Base-by-base conservation (phyloP, 1,140 invertebrate genomes). In the Drosophila azteca region DNA sequence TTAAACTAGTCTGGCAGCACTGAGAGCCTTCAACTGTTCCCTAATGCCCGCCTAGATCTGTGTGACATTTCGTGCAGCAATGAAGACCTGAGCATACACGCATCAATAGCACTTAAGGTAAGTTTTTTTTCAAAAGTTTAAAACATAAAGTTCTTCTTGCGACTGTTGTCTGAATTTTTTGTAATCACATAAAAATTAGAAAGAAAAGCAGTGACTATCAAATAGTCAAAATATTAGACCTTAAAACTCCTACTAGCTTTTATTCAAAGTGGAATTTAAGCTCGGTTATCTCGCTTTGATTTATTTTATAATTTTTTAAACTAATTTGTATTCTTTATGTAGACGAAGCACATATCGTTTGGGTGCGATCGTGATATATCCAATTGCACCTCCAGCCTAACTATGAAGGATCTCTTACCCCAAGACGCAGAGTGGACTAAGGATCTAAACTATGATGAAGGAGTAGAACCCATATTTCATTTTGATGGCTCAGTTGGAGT, bases 401-500 rank as follows among this genome's bases (percentile, higher is more conserved):
- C 51, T 9, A 50, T 92, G 5, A 94, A 97, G 9, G 97, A 99
- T 90, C 93, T 99, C 6, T 93, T 99, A n/a, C 97, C 97, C 0
- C 94, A 95, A 0, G 95, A 94, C 5, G 94, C 95, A 11, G 95
- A 97, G 79, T 98, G 97, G 97, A 98, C 97, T 0, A 95, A 96
- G 55, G 94, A 95, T 3, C 92, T 99, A 22, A 97, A 96, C 59
- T 95, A 96, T 9, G 98, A 99, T 88, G 97, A 98, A 87, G 97
- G 97, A 1, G 93, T 95, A 58, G 98, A 99, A 91, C 96, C 98
- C 72, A 97, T 99, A 90, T 99, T 97, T 92, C 96, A 97, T 90
- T 99, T 99, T 92, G 97, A 98, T 92, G 98, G 98, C 0, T 96
- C 94, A 22, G 96, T 96, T 6, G 96, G 97, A 1, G 97, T 97